Evolutionary conservation across 2,113 vertebrate genomes (phyloP), one percentile per base, ranked within the genome.

Genomic region (Alaudala cheleensis): DNA sequence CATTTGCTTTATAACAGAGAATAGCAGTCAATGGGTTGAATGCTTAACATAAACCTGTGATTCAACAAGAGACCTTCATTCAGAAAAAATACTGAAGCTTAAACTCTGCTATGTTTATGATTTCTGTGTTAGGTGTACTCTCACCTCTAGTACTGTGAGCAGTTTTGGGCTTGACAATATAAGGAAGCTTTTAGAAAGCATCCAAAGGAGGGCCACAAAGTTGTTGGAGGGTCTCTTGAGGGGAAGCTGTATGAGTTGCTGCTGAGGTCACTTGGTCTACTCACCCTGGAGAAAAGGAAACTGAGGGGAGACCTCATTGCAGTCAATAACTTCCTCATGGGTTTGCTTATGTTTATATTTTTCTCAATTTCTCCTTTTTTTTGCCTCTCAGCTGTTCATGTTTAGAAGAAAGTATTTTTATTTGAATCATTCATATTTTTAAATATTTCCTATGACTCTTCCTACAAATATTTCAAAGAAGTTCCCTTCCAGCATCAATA

Each of bases 181-280:
- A 9, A 11, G 26, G 42, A 42, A 54, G 29, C 24, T 61, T 42
- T 77, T 62, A 49, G 40, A 56, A 56, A 42, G 12, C 7, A 33
- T 18, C 11, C 47, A 54, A 69, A 67, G 20, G 51, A 34, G 6
- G 12, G 14, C 9, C 12, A 54, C 2, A 13, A 37, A 42, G 25
- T 4, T 26, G 12, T 49, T 54, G 47, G 47, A 69, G 10, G 12
- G 8, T 49, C 40, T 62, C 47, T 77, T 56, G 56, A 42, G 31
- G 22, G 14, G 47, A 61, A 69, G 3, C 11, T 0, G 0, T 23
- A 33, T 16, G 18, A 69, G 7, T 11, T 47, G 7, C 24, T 20
- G 28, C 6, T 1, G 3, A 54, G 31, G 21, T 76, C 34, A 31
- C 25, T 61, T 69, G 54, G 29, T 24, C 21, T 82, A 4, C 42